Evolutionary conservation across 30 jellyfish, hydroid and myxozoan species (phyloP).

Genomic region (Mastigias papua): DNA sequence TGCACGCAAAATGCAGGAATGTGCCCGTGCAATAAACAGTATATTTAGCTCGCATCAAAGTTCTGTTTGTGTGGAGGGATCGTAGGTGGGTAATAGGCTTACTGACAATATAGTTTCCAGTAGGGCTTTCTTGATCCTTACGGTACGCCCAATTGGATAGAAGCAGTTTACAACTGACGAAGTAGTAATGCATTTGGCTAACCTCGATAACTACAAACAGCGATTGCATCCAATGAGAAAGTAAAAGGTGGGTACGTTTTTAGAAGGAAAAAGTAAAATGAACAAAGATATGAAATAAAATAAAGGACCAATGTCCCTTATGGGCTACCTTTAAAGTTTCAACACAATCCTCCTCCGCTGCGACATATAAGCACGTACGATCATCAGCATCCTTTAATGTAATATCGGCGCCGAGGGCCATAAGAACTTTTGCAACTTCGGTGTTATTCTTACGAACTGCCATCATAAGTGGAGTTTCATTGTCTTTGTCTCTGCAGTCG

Average conservation of each 20-base stretch:
- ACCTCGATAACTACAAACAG: not conserved
- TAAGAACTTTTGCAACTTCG: conserved; percentile 77
- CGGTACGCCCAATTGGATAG: no score
- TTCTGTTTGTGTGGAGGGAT: no score
- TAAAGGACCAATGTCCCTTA: not conserved
- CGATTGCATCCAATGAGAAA: not conserved
- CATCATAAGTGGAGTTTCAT: conserved; percentile 97
- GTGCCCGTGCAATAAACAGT: no score
- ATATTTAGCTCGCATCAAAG: no score
- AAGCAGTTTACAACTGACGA: no score
- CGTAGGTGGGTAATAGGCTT: no score
- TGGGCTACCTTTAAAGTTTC: conserved; percentile 81
- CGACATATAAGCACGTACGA: conserved; percentile 87
- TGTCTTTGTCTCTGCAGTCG: conserved; percentile 96
- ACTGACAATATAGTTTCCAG: no score
- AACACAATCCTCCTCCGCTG: conserved; percentile 97
- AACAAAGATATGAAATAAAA: not conserved
- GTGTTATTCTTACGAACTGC: conserved; percentile 94
- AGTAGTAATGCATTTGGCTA: no score
- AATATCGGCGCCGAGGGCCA: conserved; percentile 87
- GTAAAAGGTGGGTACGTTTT: conserved; percentile 8
- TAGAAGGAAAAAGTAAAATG: not conserved
- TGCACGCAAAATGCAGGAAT: no score
- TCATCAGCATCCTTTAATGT: conserved; percentile 94
- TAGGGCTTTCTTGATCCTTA: no score